Evolutionary conservation across 2,113 vertebrate genomes (phyloP).

Genomic region (Sterrhoptilus dennistouni): DNA sequence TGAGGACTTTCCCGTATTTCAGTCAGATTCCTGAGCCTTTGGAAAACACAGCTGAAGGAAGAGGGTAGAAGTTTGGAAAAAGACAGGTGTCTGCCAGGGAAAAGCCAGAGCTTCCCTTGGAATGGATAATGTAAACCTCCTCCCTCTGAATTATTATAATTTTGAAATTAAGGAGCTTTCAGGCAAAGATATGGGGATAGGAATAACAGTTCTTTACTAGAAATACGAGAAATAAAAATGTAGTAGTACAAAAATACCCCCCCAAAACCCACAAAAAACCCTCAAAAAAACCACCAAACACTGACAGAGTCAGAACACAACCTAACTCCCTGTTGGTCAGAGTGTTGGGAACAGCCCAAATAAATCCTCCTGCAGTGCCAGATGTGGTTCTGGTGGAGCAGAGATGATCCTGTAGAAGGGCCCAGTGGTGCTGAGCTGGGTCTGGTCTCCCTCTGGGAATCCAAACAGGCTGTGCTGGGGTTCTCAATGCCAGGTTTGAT

Average conservation of each 20-base stretch:
- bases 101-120: not conserved
- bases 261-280: not conserved
- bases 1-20: fast-evolving
- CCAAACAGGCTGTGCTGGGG: no score
- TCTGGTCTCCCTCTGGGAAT: not conserved
- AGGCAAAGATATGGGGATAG: not conserved
- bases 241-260: not conserved
- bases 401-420: not conserved
- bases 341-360: not conserved
- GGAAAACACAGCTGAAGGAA: not conserved
- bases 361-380: not conserved
- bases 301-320: not conserved
- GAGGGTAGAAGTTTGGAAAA: not conserved
- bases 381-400: not conserved
- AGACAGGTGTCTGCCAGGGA: not conserved
- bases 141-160: not conserved
- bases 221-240: not conserved
- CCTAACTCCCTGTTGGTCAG: not conserved
- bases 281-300: no score
- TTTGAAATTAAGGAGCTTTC: not conserved
- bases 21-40: not conserved
- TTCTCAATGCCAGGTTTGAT: no score
- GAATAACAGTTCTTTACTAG: not conserved
- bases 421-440: not conserved
- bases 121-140: not conserved